phyloP scores from a whole-genome alignment of 1,140 invertebrate species.

The Drosophila insularis region DNA sequence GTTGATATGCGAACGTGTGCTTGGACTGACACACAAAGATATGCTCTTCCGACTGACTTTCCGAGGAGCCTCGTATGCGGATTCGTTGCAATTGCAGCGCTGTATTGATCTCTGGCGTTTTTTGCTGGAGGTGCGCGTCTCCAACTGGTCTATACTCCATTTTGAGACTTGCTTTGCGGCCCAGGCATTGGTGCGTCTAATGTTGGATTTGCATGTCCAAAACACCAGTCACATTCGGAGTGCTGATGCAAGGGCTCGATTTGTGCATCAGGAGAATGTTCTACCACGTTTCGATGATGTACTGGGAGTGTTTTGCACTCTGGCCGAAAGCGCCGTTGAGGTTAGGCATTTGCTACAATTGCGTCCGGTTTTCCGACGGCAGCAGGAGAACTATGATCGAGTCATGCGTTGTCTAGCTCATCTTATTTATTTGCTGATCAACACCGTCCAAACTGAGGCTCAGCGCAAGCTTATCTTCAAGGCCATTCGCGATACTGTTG shows the following conservation, averaged over 20 bases:
- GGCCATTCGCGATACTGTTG: slow-evolving; percentile 83
- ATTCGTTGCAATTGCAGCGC: slow-evolving; percentile 91
- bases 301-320: slow-evolving; percentile 85
- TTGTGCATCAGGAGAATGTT: slow-evolving; percentile 62
- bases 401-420: slow-evolving; percentile 91
- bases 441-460: slow-evolving; percentile 84
- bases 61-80: slow-evolving; percentile 93
- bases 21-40: slow-evolving; percentile 92
- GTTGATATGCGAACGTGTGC: slow-evolving; percentile 91
- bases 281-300: slow-evolving; percentile 88
- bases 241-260: slow-evolving; percentile 53
- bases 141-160: slow-evolving; percentile 88
- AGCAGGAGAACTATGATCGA: slow-evolving; percentile 92
- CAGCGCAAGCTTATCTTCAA: slow-evolving; percentile 66
- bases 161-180: slow-evolving; percentile 91
- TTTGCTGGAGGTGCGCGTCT: slow-evolving; percentile 90
- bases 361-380: slow-evolving; percentile 88
- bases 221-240: slow-evolving; percentile 82
- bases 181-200: slow-evolving; percentile 90
- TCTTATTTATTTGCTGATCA: slow-evolving; percentile 89
- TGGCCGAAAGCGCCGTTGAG: slow-evolving; percentile 82
- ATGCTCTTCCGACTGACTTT: slow-evolving; percentile 89
- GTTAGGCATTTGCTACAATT: slow-evolving; percentile 86
- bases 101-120: slow-evolving; percentile 94
- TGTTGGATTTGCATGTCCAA: slow-evolving; percentile 90